Base-by-base conservation (phyloP, 2,888 invertebrate species). In the Megastigmus dorsalis region DNA sequence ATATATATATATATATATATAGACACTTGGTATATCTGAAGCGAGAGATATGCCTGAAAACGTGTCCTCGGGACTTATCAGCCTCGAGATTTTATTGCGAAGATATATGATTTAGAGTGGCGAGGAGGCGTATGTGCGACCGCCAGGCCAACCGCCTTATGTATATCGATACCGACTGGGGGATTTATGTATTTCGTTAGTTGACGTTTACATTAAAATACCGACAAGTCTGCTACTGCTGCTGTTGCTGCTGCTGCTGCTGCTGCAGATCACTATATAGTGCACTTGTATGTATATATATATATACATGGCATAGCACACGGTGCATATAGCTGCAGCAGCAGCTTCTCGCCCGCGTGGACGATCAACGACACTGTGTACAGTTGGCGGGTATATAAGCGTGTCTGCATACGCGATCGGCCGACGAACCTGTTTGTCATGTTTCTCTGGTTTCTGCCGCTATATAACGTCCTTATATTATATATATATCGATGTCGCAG, bases 161-260 rank as follows among this genome's bases (percentile, higher is more conserved):
- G n/a, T n/a, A 26, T 18, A 54, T 55, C 23, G 62, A 50, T 26
- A 18, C 33, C 30, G 59, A 3, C 36, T n/a, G n/a, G 26, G 9
- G 28, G 43, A 36, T 65, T 71, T 69, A 77, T 75, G n/a, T n/a
- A 76, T 73, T 77, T 77, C 63, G 74, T 33, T 57, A 78, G 41
- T 74, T 80, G 82, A 81, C 82, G 79, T 82, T 80, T 80, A 79
- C 76, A 79, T 79, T 77, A 78, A 80, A 80, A 79, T 75, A 70
- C 68, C 43, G 77, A 66, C 48, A 59, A 60, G 63, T 43, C 52
- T 66, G 54, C 48, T 72, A 77, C 9, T 3, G 41, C 5, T 41
- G n/a, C n/a, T n/a, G n/a, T n/a, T n/a, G n/a, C n/a, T n/a, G n/a
- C n/a, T n/a, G n/a, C n/a, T n/a, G n/a, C n/a, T n/a, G n/a, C n/a